These are phyloP conservation scores for Anisognathus igniventris DNA, from an alignment of 2,797 vertebrate genomes.

Conservation along the genomic window DNA sequence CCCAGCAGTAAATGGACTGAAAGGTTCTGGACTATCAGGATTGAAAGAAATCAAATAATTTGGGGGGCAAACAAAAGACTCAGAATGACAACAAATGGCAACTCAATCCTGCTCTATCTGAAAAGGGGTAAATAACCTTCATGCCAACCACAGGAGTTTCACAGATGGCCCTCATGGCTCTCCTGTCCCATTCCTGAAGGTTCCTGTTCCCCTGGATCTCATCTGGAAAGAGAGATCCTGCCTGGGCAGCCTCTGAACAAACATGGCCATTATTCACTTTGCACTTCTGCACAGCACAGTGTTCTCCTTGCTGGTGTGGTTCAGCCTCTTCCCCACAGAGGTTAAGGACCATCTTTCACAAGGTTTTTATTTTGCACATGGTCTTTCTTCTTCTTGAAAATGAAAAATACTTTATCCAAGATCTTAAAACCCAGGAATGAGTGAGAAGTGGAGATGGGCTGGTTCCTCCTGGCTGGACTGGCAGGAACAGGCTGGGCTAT, in stretches of 20 bases:
- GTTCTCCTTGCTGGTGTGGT: neutral
- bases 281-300: neutral
- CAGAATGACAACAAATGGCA: neutral
- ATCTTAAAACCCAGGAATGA: neutral
- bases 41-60: neutral
- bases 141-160: neutral
- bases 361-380: neutral
- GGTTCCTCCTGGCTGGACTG: neutral
- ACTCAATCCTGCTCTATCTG: neutral
- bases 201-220: neutral
- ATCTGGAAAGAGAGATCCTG: neutral
- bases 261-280: neutral
- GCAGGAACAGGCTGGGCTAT: neutral
- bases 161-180: fast-evolving
- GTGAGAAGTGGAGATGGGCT: fast-evolving
- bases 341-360: neutral
- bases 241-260: neutral
- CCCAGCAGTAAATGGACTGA: neutral
- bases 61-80: neutral
- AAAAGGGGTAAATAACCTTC: neutral
- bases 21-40: neutral
- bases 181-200: neutral
- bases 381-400: neutral
- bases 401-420: neutral
- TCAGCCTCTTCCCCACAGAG: neutral